These are phyloP conservation scores for Dendrocincla tyrannina DNA, from an alignment of 2,797 vertebrate genomes.

Conservation along the genomic window DNA sequence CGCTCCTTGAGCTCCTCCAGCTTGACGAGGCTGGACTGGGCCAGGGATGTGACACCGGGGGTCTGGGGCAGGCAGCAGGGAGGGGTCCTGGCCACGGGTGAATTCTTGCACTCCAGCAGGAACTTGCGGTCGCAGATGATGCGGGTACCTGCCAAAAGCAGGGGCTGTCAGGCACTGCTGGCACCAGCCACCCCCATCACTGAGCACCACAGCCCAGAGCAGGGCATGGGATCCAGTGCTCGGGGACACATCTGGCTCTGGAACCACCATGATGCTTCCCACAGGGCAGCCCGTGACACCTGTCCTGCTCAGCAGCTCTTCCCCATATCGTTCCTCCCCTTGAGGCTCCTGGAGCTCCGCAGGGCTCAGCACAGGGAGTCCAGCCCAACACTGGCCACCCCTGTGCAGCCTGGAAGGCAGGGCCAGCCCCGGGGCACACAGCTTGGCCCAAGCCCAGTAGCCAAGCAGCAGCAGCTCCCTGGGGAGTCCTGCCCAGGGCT, in stretches of 20 bases:
- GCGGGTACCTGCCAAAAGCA: slow-evolving; percentile 83
- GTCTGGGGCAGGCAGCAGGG: slow-evolving; percentile 92
- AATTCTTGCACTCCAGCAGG: slow-evolving; percentile 91
- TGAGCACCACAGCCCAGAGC: neutral
- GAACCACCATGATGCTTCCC: neutral
- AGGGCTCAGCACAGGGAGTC: neutral
- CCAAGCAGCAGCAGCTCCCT: neutral
- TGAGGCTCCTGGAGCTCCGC: neutral
- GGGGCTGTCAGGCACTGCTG: neutral
- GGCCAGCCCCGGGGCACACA: neutral
- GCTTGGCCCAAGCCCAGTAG: neutral
- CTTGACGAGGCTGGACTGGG: slow-evolving; percentile 82
- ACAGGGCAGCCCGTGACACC: neutral
- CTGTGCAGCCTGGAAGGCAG: neutral
- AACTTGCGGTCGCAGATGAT: slow-evolving; percentile 95
- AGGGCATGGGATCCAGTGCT: neutral
- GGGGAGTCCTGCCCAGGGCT: neutral
- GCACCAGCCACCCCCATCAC: neutral
- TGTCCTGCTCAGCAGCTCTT: neutral
- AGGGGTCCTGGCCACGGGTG: slow-evolving; percentile 85
- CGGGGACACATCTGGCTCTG: neutral
- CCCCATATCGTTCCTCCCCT: neutral
- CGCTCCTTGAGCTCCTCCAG: slow-evolving; percentile 90
- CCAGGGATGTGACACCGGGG: slow-evolving; percentile 86
- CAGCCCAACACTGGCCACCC: fast-evolving